Percentiles rank a stretch among this genome's conserved stretches.
These are phyloP conservation scores for Colistium nudipinnis DNA, from an alignment of 2,113 vertebrate genomes.

Conservation along the genomic window DNA sequence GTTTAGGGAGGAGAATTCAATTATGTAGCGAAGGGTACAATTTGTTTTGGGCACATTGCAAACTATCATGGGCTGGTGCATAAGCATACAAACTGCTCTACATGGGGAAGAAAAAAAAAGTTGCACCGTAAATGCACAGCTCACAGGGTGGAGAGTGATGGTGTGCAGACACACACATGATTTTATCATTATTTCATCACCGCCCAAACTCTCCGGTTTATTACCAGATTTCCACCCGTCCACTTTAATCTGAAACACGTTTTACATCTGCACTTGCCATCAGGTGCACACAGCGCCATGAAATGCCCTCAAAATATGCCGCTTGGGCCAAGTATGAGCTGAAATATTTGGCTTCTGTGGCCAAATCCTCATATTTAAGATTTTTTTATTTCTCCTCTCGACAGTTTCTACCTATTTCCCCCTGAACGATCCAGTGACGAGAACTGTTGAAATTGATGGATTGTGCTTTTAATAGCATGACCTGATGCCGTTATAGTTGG, in stretches of 20 bases:
- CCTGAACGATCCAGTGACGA: conserved; percentile 7
- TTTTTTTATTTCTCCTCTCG: neutral
- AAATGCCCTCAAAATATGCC: conserved; percentile 22
- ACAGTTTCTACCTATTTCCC: conserved; percentile 24
- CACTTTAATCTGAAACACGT: conserved; percentile 17
- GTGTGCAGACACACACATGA: conserved; percentile 7
- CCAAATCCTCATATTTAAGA: neutral
- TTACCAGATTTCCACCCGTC: neutral
- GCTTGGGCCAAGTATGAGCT: conserved; percentile 5
- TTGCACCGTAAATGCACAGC: too few relatives aligned
- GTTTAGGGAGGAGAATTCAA: conserved; percentile 6
- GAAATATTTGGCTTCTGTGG: neutral
- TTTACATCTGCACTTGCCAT: conserved; percentile 44
- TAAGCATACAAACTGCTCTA: conserved; percentile 9
- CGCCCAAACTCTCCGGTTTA: too few relatives aligned
- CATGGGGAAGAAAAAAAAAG: too few relatives aligned
- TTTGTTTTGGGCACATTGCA: conserved; percentile 48
- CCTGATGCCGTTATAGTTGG: conserved; percentile 57
- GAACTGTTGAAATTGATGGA: conserved; percentile 53
- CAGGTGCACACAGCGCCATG: conserved; percentile 22
- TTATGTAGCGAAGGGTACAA: conserved; percentile 36
- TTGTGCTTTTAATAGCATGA: conserved; percentile 57
- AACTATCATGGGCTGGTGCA: conserved; percentile 22
- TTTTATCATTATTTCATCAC: conserved; percentile 18
- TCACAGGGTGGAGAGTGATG: neutral